Evolutionary conservation across 2,888 invertebrate genomes (phyloP), one percentile per base, ranked within the genome.

Genomic region (Hypsopygia costalis): DNA sequence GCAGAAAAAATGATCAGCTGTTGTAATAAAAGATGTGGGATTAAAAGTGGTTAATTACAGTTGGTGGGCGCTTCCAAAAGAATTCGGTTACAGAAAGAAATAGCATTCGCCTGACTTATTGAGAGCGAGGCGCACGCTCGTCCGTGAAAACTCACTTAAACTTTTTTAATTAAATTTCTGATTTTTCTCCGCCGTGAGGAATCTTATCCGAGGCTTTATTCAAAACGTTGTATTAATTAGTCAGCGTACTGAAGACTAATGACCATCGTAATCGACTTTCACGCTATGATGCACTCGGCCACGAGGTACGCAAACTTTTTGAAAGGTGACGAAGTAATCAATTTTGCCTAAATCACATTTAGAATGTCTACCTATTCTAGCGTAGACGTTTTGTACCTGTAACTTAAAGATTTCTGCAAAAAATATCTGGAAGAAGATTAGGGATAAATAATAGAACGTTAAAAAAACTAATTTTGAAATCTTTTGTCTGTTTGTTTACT

Each of bases 141-240:
- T 68, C 81, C 76, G 85, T 85, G 81, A 81, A 86, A 87, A 85
- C 78, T 86, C 86, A 83, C 87, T 86, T 82, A 67, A 87, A 87
- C 85, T 86, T 87, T 87, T 83, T 87, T 83, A 88, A 85, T 87
- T 86, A 87, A 87, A 83, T 86, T 87, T 86, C 70, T 57, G 75
- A 77, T 86, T 86, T 87, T 86, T 82, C 72, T 70, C 47, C 66
- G 56, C 66, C 68, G 65, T 65, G 62, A 70, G 66, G 71, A 75
- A 76, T 78, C 77, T 78, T 74, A 74, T 72, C 67, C 49, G 56
- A 58, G 66, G 77, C 70, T 79, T 81, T 81, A 81, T 75, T 80
- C 77, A 78, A 81, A 86, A 83, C 68, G 81, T 76, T 76, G 74
- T 81, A 83, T 82, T 87, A 85, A 87, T 86, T 86, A 86, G 77